These are phyloP conservation scores for Mystacides longicornis DNA, from an alignment of 2,888 invertebrate species.

Conservation along the genomic window DNA sequence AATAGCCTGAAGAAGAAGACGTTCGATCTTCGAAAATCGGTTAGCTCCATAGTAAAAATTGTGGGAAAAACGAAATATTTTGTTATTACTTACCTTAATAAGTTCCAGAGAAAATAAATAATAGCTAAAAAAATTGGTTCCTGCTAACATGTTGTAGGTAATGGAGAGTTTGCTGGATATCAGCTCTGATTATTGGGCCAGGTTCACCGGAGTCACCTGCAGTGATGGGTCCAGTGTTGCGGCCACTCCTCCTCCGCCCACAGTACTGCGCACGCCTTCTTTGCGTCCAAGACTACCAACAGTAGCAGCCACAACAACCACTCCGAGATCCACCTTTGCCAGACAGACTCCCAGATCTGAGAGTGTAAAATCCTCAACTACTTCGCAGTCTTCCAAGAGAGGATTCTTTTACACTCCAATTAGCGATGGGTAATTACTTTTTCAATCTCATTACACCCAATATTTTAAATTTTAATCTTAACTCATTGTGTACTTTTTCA, in stretches of 20 bases:
- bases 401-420: slow-evolving; percentile 47
- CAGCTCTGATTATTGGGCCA: slow-evolving; percentile 68
- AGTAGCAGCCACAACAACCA: slow-evolving; percentile 20
- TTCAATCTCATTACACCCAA: too few species aligned
- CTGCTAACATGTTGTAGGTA: slow-evolving; percentile 39
- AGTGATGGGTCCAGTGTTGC: slow-evolving; percentile 20
- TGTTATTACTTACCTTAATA: background rate
- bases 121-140: background rate
- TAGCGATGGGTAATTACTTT: background rate
- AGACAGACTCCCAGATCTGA: slow-evolving; percentile 10
- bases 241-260: slow-evolving; percentile 23
- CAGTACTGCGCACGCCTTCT: slow-evolving; percentile 20
- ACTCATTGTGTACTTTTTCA: too few species aligned
- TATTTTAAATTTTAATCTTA: too few species aligned
- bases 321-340: slow-evolving; percentile 21
- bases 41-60: too few species aligned
- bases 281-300: slow-evolving; percentile 20
- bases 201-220: slow-evolving; percentile 52
- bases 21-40: too few species aligned
- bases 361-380: slow-evolving; percentile 9
- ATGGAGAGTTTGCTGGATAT: slow-evolving; percentile 64
- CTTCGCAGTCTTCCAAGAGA: slow-evolving; percentile 28
- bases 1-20: too few species aligned
- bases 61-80: too few species aligned
- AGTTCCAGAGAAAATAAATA: background rate